A percentile compares a stretch with the other conserved stretches of the same genome.
Evolutionary conservation across 1,140 invertebrate genomes (phyloP).

Genomic region (Sycophaga agraensis): DNA sequence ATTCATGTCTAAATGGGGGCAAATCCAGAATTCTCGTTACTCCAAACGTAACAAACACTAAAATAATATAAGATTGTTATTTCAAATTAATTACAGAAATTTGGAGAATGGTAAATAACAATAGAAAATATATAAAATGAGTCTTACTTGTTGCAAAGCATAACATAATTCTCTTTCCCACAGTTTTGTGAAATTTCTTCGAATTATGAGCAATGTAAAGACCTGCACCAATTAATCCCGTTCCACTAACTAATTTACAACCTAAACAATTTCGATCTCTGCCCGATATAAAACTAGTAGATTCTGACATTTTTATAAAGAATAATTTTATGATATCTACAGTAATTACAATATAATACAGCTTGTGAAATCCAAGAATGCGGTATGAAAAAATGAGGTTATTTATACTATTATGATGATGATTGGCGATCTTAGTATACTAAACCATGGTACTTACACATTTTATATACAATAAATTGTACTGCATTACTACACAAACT

Average conservation of each 20-base stretch:
- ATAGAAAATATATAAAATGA: no score
- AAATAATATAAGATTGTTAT: background rate
- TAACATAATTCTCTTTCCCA: constrained; percentile 41
- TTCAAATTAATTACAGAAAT: background rate
- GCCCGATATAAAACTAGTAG: constrained; percentile 36
- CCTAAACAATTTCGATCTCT: constrained; percentile 46
- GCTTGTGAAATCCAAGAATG: no score
- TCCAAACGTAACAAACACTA: constrained; percentile 41
- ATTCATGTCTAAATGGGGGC: constrained; percentile 44
- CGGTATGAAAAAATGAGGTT: no score
- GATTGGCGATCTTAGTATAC: no score
- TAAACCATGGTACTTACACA: no score
- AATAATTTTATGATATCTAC: background rate
- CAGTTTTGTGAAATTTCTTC: constrained; percentile 39
- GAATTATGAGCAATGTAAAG: constrained; percentile 49
- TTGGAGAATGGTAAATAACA: constrained; percentile 23
- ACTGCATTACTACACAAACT: no score
- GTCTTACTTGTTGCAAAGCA: constrained; percentile 41
- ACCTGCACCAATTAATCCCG: constrained; percentile 50
- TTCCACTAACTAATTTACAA: constrained; percentile 50
- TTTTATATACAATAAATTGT: no score
- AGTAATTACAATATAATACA: no score
- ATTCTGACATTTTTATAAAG: constrained; percentile 24
- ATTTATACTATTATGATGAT: no score
- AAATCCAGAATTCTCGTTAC: constrained; percentile 42